phyloP scores from a whole-genome alignment of 2,888 invertebrate genomes.

The Apotomis capreana region DNA sequence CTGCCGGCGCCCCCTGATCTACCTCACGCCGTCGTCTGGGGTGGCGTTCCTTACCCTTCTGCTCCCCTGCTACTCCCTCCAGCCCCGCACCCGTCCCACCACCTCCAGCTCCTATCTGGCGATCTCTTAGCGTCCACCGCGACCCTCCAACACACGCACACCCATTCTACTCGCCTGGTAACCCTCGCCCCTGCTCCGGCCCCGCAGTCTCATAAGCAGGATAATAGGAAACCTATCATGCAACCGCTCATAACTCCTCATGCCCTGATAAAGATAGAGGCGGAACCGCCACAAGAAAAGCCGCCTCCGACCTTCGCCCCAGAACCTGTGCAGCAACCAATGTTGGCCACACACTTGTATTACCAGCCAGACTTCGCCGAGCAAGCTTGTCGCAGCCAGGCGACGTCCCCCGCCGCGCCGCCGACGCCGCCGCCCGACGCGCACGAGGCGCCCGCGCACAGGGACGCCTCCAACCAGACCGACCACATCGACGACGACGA shows the following conservation, averaged over 20 bases:
- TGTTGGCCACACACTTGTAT: slow-evolving; percentile 82
- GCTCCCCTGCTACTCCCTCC: slow-evolving; percentile 73
- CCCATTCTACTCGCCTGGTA: slow-evolving; percentile 86
- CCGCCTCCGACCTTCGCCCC: slow-evolving; percentile 71
- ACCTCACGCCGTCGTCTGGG: slow-evolving; percentile 90
- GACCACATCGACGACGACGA: slow-evolving; percentile 90
- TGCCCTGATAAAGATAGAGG: slow-evolving; percentile 88
- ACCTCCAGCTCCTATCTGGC: slow-evolving; percentile 86
- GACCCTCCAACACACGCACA: slow-evolving; percentile 86
- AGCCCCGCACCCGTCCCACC: slow-evolving; percentile 84
- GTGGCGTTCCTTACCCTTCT: slow-evolving; percentile 83
- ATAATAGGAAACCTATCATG: slow-evolving; percentile 79
- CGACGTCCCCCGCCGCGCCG: slow-evolving; percentile 85
- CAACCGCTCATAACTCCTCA: slow-evolving; percentile 77
- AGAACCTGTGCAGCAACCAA: slow-evolving; percentile 79
- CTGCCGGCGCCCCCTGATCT: slow-evolving; percentile 89
- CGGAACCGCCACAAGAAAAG: slow-evolving; percentile 82
- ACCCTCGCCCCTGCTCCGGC: slow-evolving; percentile 85
- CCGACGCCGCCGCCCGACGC: slow-evolving; percentile 79
- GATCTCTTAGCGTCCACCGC: slow-evolving; percentile 86
- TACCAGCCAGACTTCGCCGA: slow-evolving; percentile 81
- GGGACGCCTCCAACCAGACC: slow-evolving; percentile 93
- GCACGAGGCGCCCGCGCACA: slow-evolving; percentile 85
- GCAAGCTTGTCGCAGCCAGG: slow-evolving; percentile 80
- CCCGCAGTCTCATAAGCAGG: slow-evolving; percentile 66